A percentile compares a stretch with the other conserved stretches of the same genome.
These are phyloP conservation scores for Megaustenia siamemsis DNA, from an alignment of 2,888 invertebrate species.

Conservation along the genomic window DNA sequence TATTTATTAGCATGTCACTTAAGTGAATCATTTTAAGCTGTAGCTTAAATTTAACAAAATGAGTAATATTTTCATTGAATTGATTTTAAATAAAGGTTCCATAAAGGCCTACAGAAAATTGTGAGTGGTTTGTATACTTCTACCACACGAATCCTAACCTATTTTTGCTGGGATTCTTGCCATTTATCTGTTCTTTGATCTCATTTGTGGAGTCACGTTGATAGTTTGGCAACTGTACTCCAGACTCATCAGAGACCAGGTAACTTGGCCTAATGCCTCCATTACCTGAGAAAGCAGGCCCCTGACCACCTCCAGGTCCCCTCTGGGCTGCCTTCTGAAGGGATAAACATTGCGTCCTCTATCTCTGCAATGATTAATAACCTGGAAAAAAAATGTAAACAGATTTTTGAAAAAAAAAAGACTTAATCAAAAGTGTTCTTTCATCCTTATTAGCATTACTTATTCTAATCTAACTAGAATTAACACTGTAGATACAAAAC, in stretches of 20 bases:
- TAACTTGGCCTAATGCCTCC: constrained; percentile 79
- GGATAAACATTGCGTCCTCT: constrained; percentile 79
- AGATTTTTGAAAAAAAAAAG: neutral
- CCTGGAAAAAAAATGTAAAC: constrained; percentile 23
- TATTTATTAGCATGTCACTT: too few relatives aligned
- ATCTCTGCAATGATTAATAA: constrained; percentile 79
- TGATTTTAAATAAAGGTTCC: too few relatives aligned
- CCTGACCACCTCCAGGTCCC: constrained; percentile 77
- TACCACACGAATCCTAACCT: constrained; percentile 79
- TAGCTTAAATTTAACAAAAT: too few relatives aligned
- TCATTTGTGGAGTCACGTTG: constrained; percentile 75
- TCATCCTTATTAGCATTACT: neutral
- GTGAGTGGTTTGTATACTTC: neutral
- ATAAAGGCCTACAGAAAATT: too few relatives aligned
- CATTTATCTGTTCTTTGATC: constrained; percentile 73
- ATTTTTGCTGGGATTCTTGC: constrained; percentile 74
- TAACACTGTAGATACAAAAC: too few relatives aligned
- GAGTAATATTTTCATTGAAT: too few relatives aligned
- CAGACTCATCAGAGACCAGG: constrained; percentile 76
- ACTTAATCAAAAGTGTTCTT: neutral
- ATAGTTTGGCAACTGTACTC: constrained; percentile 78
- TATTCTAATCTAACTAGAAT: too few relatives aligned
- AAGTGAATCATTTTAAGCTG: too few relatives aligned
- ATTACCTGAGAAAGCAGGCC: constrained; percentile 76
- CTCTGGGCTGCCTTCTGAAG: constrained; percentile 73